Evolutionary conservation across 1,140 invertebrate species (phyloP).

Genomic region (Drosophila lacteicornis): DNA sequence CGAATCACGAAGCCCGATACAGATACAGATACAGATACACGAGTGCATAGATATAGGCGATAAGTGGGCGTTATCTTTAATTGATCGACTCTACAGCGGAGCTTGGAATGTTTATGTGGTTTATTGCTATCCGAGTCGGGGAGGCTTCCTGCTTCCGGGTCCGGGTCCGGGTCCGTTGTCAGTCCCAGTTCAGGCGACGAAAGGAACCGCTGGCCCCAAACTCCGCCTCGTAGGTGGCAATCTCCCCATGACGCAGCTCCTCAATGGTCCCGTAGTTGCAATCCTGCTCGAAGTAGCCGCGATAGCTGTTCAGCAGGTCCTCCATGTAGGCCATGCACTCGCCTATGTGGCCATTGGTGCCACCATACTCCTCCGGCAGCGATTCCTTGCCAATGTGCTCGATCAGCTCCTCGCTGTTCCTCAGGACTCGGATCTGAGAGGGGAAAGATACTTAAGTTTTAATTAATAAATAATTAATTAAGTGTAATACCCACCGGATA

Average conservation of each 20-base stretch:
- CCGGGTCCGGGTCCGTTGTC: constrained; percentile 7
- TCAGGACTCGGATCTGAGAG: constrained; percentile 68
- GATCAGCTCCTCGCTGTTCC: constrained; percentile 84
- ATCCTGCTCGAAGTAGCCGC: constrained; percentile 86
- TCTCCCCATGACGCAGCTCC: constrained; percentile 86
- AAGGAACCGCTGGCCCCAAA: constrained; percentile 88
- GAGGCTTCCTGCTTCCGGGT: constrained; percentile 13
- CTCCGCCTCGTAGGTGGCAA: constrained; percentile 86
- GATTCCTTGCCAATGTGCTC: constrained; percentile 85
- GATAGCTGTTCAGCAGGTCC: constrained; percentile 85
- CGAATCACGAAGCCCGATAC: constrained; percentile 24
- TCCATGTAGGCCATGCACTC: constrained; percentile 87
- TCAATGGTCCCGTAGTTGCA: constrained; percentile 86
- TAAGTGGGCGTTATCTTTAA: constrained; percentile 59
- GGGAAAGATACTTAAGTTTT: not conserved
- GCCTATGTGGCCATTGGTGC: constrained; percentile 85
- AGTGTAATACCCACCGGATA: constrained; percentile 56
- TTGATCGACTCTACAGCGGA: constrained; percentile 64
- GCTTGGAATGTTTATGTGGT: constrained; percentile 29
- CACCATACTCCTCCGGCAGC: constrained; percentile 87
- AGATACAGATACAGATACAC: constrained; percentile 22
- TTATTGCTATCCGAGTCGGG: not conserved
- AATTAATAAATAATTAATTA: not conserved
- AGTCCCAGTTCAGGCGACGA: constrained; percentile 85
- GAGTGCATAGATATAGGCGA: constrained; percentile 56